Evolutionary conservation across 2,888 invertebrate genomes (phyloP).

Genomic region (Thalpophila matura): DNA sequence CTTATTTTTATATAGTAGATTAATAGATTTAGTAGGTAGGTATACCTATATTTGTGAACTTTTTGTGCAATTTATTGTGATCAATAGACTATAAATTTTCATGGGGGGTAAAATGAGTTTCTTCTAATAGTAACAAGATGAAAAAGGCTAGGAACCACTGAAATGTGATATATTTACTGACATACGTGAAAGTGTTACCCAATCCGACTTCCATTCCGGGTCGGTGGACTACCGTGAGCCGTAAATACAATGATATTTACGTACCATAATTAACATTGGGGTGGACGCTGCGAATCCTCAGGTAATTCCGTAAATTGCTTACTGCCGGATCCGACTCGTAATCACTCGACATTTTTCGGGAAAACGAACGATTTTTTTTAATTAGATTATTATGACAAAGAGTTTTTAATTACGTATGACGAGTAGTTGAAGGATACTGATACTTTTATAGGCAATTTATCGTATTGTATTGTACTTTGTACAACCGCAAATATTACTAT

Average conservation of each 20-base stretch:
- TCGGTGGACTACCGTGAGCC: constrained; percentile 13
- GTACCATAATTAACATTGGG: constrained; percentile 94
- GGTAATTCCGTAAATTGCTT: constrained; percentile 93
- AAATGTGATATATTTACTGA: neutral
- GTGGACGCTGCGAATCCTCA: constrained; percentile 94
- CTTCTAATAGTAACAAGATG: too few species aligned
- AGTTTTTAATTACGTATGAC: neutral
- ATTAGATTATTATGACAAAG: neutral
- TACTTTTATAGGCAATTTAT: constrained; percentile 58
- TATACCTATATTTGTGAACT: too few species aligned
- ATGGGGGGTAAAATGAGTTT: too few species aligned
- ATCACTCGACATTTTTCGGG: constrained; percentile 68
- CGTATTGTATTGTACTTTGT: constrained; percentile 38
- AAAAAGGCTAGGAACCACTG: too few species aligned
- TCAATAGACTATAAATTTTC: too few species aligned
- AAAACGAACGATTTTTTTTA: constrained; percentile 9
- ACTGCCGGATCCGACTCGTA: constrained; percentile 88
- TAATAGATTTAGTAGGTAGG: too few species aligned
- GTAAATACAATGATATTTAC: constrained; percentile 49
- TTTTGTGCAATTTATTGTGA: too few species aligned
- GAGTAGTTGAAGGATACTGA: neutral
- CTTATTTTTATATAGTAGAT: too few species aligned
- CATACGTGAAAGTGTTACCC: constrained; percentile 3
- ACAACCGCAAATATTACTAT: constrained; percentile 59
- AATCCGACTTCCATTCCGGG: constrained; percentile 1